Conservation (phyloP, 2,113 vertebrate genomes). For the Embiotoca jacksoni region DNA sequence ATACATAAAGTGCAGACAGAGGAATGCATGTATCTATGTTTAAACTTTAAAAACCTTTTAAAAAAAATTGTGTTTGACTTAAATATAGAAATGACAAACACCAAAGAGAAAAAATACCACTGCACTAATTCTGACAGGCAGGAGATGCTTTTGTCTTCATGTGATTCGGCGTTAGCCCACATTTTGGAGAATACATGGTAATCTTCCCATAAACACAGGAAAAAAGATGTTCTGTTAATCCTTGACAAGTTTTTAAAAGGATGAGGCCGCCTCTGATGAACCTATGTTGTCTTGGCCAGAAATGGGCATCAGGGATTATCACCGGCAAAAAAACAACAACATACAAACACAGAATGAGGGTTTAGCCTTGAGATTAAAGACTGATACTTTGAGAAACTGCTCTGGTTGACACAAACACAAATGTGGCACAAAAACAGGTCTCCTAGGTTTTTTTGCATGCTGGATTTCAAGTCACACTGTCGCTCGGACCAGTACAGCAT, state of each 20-base stretch:
- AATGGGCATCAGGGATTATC: conserved; percentile 84
- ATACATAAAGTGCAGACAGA: neutral
- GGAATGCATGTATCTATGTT: neutral
- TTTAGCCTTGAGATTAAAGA: conserved; percentile 41
- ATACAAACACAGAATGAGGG: neutral
- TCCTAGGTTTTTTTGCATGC: neutral
- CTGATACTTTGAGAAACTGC: conserved; percentile 13
- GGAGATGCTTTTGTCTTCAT: conserved; percentile 53
- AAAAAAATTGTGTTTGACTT: neutral
- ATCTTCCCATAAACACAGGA: conserved; percentile 63
- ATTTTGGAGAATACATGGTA: conserved; percentile 54
- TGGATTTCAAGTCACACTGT: neutral
- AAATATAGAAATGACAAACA: neutral
- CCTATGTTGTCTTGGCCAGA: conserved; percentile 62
- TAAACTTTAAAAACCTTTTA: neutral
- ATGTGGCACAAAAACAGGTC: neutral
- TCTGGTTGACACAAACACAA: neutral
- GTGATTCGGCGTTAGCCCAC: conserved; percentile 28
- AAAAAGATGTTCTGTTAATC: conserved; percentile 77
- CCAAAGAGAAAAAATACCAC: neutral
- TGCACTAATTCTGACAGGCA: neutral
- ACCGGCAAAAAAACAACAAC: neutral
- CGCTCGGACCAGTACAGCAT: neutral
- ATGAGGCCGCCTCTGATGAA: conserved; percentile 63
- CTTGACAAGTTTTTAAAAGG: conserved; percentile 74